A percentile compares a stretch with the other conserved stretches of the same genome.
Evolutionary conservation across 2,797 vertebrate genomes (phyloP).

Genomic region (Xerus rutilus): DNA sequence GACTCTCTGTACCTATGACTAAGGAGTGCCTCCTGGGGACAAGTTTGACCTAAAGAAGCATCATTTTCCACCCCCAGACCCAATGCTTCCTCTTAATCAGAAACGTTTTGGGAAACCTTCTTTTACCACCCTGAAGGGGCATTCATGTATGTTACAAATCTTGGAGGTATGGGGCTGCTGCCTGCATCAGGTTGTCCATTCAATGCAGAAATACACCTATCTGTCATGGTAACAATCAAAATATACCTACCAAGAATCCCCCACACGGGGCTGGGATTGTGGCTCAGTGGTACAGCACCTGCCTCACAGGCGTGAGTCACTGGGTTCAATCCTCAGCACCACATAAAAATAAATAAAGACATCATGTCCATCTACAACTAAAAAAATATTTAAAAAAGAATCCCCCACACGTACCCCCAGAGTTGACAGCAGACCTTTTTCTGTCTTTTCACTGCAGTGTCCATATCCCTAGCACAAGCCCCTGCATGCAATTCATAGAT

Average conservation of each 20-base stretch:
- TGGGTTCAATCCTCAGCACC: too few species aligned
- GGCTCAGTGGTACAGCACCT: too few species aligned
- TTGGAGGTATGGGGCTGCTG: not conserved
- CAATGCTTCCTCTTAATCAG: not conserved
- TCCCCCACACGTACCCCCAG: not conserved
- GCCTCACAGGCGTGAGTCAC: too few species aligned
- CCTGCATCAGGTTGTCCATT: not conserved
- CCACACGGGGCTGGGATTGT: not conserved
- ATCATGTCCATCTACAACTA: too few species aligned
- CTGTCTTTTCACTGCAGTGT: not conserved
- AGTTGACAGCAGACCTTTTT: not conserved
- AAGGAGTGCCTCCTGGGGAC: not conserved
- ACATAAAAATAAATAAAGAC: too few species aligned
- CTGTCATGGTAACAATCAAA: not conserved
- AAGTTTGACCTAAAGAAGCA: not conserved
- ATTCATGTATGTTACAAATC: conserved; percentile 2
- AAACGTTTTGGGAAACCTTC: not conserved
- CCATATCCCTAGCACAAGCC: not conserved
- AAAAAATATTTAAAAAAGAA: not conserved
- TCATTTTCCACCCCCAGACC: not conserved
- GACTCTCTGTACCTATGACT: not conserved
- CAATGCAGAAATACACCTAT: not conserved
- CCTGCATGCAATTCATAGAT: not conserved
- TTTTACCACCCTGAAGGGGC: conserved; percentile 12
- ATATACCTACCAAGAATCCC: not conserved